phyloP scores from a whole-genome alignment of 2,888 invertebrate species.

The Oscheius sp. region DNA sequence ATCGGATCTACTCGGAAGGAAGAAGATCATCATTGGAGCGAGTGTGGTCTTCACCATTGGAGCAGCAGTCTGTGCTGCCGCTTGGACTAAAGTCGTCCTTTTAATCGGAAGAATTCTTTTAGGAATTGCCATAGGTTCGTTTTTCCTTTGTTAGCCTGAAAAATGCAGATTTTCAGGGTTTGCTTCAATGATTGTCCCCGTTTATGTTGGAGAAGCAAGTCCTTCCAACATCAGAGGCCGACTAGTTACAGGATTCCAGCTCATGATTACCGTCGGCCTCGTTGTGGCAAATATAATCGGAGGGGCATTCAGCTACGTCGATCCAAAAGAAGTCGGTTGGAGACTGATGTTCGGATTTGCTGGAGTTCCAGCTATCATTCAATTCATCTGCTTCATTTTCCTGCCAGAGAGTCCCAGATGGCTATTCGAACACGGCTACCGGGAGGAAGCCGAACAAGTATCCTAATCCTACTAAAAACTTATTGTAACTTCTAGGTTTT shows the following conservation, averaged over 20 bases:
- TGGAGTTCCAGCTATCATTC: conserved; percentile 73
- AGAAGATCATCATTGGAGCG: conserved; percentile 72
- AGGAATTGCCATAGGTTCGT: conserved; percentile 56
- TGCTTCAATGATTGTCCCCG: conserved; percentile 73
- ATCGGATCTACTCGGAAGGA: conserved; percentile 74
- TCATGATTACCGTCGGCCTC: conserved; percentile 75
- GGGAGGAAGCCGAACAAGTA: conserved; percentile 42
- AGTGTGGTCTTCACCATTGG: conserved; percentile 74
- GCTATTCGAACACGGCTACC: conserved; percentile 53
- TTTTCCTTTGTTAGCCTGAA: no score
- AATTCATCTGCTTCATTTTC: conserved; percentile 74
- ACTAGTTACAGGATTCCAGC: conserved; percentile 56
- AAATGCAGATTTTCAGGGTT: conserved; percentile 40
- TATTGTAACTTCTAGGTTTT: conserved; percentile 37
- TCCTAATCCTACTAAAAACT: background rate
- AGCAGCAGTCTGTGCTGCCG: conserved; percentile 70
- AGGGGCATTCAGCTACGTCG: conserved; percentile 73
- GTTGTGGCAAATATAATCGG: conserved; percentile 73
- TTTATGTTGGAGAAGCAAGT: conserved; percentile 75
- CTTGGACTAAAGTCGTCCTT: conserved; percentile 49
- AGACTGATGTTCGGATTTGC: conserved; percentile 72
- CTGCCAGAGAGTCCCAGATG: conserved; percentile 75
- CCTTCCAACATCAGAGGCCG: conserved; percentile 73
- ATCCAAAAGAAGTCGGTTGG: conserved; percentile 73
- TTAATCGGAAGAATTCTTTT: conserved; percentile 53